Evolutionary conservation across 2,113 vertebrate genomes (phyloP), one percentile per base, ranked within the genome.

Genomic region (Bufo gargarizans): DNA sequence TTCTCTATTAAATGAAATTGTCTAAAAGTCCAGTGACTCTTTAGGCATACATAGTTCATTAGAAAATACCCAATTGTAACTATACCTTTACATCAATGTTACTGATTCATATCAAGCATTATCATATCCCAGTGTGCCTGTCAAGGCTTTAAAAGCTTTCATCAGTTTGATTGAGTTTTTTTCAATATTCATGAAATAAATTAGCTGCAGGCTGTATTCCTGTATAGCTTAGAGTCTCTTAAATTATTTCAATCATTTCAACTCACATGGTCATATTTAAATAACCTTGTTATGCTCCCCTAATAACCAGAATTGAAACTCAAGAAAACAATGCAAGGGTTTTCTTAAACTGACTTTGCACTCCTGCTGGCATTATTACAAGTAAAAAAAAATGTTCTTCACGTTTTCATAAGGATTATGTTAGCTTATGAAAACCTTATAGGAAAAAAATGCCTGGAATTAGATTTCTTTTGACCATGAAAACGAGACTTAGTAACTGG

Each of bases 381-480:
- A 80, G 50, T 80, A 71, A 87, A 87, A 77, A 33, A 71, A 84
- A 69, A 86, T 78, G 59, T 56, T 87, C 61, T 87, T 80, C 12
- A 49, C 56, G 74, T 86, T 81, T 80, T 87, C 47, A 87, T 69
- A 87, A 87, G 77, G 86, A 87, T 87, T 87, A 87, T 87, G 86
- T 80, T 87, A 56, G 77, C 63, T 87, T 80, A 80, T 69, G 50
- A 87, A 80, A 19, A 61, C 22, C 63, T 87, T 78, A 87, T 19
- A 87, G 77, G 47, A 80, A 87, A 67, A 86, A 87, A 87, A 87
- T 87, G 86, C 61, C 49, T 87, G 86, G 86, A 87, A 81, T 87
- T 87, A 87, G n/a, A 80, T 87, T 87, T 87, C 86, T 87, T 87
- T 87, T 80, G 77, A 87, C 86, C 86, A 87, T 87, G 86, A 87